A percentile compares a stretch with the other conserved stretches of the same genome.
Conservation (phyloP, 1,140 invertebrate species). For the Campodea augens region DNA sequence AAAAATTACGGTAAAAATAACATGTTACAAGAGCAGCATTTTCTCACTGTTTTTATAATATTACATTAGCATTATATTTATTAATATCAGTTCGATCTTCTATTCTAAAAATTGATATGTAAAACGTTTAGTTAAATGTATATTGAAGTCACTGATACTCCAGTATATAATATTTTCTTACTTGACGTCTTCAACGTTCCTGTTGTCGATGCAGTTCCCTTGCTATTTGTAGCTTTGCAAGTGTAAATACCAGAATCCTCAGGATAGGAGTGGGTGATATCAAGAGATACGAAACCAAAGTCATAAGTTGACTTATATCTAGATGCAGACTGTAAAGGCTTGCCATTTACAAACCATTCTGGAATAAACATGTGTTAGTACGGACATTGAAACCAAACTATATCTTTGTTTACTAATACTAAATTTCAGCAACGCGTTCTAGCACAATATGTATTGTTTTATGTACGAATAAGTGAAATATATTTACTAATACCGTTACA, state of each 20-base stretch:
- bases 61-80: not conserved
- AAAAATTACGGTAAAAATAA: no score
- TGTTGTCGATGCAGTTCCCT: conserved; percentile 69
- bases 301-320: conserved; percentile 71
- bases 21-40: no score
- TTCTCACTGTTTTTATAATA: no score
- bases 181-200: conserved; percentile 64
- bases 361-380: conserved; percentile 2
- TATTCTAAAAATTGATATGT: no score
- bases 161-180: conserved; percentile 15
- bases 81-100: not conserved
- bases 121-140: no score
- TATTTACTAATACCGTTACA: no score
- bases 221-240: conserved; percentile 77
- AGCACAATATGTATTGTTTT: not conserved
- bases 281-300: conserved; percentile 70
- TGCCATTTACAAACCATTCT: conserved; percentile 77
- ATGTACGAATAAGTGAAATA: not conserved
- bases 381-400: not conserved
- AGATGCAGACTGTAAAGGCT: conserved; percentile 54
- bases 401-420: not conserved
- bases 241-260: conserved; percentile 82
- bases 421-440: not conserved
- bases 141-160: no score
- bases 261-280: conserved; percentile 58